Conservation (phyloP, 1,140 invertebrate species). For the Hestina assimilis region DNA sequence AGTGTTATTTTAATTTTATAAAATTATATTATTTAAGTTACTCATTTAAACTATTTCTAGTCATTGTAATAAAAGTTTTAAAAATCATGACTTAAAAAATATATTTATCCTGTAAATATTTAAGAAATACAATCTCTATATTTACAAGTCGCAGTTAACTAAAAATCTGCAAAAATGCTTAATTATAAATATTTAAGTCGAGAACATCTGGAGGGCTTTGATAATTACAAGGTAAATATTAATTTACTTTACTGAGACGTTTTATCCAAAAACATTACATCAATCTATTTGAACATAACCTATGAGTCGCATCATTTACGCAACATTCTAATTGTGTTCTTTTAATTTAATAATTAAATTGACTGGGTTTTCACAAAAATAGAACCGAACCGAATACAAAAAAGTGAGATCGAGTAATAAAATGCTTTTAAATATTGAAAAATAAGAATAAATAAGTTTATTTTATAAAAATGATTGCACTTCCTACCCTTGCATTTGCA, state of each 20-base stretch:
- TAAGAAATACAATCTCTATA: neutral
- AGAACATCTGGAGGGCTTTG: slow-evolving; percentile 92
- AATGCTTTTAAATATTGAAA: no score
- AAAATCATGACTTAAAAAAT: no score
- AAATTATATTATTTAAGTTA: no score
- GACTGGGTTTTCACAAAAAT: no score
- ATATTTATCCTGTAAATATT: slow-evolving; percentile 2
- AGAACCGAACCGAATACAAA: no score
- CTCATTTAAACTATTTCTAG: no score
- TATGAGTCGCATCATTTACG: slow-evolving; percentile 43
- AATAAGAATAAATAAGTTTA: no score
- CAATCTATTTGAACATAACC: slow-evolving; percentile 29
- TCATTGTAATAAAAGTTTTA: neutral
- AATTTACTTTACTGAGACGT: neutral
- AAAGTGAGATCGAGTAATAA: no score
- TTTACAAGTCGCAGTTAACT: neutral
- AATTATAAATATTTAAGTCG: slow-evolving; percentile 86
- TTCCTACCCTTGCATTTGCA: no score
- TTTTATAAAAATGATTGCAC: no score
- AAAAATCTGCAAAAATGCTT: slow-evolving; percentile 61
- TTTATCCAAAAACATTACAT: neutral
- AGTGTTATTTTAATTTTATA: no score
- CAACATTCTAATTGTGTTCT: slow-evolving; percentile 23
- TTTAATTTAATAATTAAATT: no score
- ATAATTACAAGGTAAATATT: slow-evolving; percentile 91